Evolutionary conservation across 2,888 invertebrate genomes (phyloP).

Genomic region (Drosophila emarginata): DNA sequence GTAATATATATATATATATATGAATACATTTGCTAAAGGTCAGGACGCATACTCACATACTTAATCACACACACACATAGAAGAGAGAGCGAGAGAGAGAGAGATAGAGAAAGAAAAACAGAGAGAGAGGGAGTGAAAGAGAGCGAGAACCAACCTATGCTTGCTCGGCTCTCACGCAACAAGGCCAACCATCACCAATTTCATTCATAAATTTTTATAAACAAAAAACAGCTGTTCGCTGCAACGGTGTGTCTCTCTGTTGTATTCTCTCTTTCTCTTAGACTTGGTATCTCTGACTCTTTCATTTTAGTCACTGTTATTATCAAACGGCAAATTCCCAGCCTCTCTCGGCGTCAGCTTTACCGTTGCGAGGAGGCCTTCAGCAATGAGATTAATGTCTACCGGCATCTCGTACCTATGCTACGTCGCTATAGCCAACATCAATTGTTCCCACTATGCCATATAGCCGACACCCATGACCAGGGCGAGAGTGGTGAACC

Average conservation of each 20-base stretch:
- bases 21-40: slow-evolving; percentile 67
- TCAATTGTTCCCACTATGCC: slow-evolving; percentile 75
- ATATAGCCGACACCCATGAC: slow-evolving; percentile 75
- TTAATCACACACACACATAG: slow-evolving; percentile 27
- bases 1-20: slow-evolving; percentile 45
- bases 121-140: not conserved
- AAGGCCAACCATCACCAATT: slow-evolving; percentile 31
- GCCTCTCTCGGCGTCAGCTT: slow-evolving; percentile 77
- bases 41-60: slow-evolving; percentile 63
- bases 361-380: slow-evolving; percentile 81
- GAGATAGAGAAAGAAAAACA: not conserved
- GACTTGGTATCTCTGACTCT: not conserved
- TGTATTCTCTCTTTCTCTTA: not conserved
- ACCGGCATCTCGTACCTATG: slow-evolving; percentile 76
- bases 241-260: slow-evolving; percentile 20
- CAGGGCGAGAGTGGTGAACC: slow-evolving; percentile 65
- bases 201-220: slow-evolving; percentile 77
- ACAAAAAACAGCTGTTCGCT: slow-evolving; percentile 74
- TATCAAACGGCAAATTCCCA: slow-evolving; percentile 80
- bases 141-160: not conserved
- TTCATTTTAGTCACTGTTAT: slow-evolving; percentile 67
- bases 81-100: not conserved
- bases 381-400: slow-evolving; percentile 80
- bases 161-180: slow-evolving; percentile 37
- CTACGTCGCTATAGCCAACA: slow-evolving; percentile 65